Percentiles rank a stretch among this genome's conserved stretches.
Conservation (phyloP, 2,888 invertebrate genomes). For the Xestoiulus laeticollis region DNA sequence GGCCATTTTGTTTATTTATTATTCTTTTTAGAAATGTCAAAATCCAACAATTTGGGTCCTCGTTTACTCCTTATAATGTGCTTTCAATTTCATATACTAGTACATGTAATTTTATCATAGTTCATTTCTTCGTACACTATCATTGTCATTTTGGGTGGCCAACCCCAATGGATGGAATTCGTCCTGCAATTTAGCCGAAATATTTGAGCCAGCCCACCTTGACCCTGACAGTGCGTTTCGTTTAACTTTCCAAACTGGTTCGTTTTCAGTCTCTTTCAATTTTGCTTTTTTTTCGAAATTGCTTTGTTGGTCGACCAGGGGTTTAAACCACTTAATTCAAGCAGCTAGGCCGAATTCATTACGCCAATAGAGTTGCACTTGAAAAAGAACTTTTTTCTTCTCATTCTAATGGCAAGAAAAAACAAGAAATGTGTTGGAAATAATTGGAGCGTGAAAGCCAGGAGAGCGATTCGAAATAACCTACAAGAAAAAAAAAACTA, state of each 20-base stretch:
- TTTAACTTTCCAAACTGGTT: constrained; percentile 37
- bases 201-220: neutral
- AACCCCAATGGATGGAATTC: neutral
- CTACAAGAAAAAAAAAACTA: neutral
- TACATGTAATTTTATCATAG: too few relatives aligned
- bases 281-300: constrained; percentile 16
- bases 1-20: too few relatives aligned
- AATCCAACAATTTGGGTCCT: too few relatives aligned
- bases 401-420: neutral
- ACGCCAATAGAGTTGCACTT: constrained; percentile 29
- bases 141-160: neutral
- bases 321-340: constrained; percentile 28
- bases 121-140: too few relatives aligned
- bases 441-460: constrained; percentile 34
- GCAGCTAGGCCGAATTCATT: constrained; percentile 29
- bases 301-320: constrained; percentile 15
- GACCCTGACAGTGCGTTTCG: constrained; percentile 8
- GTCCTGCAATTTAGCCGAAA: neutral
- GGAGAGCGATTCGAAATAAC: neutral
- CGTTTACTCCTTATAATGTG: too few relatives aligned
- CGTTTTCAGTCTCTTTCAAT: constrained; percentile 32
- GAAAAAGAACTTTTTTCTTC: neutral
- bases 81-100: too few relatives aligned
- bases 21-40: too few relatives aligned
- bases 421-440: neutral